A percentile compares a stretch with the other conserved stretches of the same genome.
phyloP scores from a whole-genome alignment of 2,888 invertebrate species.

The Phragmatobia fuliginosa region DNA sequence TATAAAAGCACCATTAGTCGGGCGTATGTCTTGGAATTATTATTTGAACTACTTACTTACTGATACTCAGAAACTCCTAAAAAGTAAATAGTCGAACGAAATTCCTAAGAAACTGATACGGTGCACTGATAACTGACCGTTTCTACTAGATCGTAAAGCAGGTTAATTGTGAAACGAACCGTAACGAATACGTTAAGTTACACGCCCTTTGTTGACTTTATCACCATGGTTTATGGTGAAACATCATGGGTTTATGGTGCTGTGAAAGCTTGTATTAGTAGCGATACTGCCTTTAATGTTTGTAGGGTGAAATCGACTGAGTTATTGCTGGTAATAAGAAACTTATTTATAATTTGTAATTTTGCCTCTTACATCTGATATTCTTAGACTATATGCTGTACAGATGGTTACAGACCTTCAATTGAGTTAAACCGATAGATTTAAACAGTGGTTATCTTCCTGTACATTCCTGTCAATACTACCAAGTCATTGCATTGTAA shows the following conservation, averaged over 20 bases:
- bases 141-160: conserved; percentile 46
- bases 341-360: background rate
- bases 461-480: background rate
- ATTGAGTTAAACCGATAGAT: background rate
- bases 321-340: conserved; percentile 9
- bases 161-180: conserved; percentile 51
- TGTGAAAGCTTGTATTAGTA: conserved; percentile 46
- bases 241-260: conserved; percentile 43
- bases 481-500: background rate
- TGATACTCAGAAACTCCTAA: conserved; percentile 24
- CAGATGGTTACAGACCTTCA: background rate
- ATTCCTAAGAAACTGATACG: conserved; percentile 51
- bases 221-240: conserved; percentile 46
- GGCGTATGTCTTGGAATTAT: background rate
- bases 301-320: conserved; percentile 13
- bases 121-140: conserved; percentile 52
- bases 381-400: background rate
- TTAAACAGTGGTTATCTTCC: background rate
- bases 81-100: conserved; percentile 36
- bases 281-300: conserved; percentile 49
- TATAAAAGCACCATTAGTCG: conserved; percentile 5
- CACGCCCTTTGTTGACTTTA: conserved; percentile 57
- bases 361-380: background rate
- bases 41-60: conserved; percentile 15
- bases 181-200: conserved; percentile 45